Conservation (phyloP, 35 echinoderm and acorn worm genomes). For the Ptychodera flava region DNA sequence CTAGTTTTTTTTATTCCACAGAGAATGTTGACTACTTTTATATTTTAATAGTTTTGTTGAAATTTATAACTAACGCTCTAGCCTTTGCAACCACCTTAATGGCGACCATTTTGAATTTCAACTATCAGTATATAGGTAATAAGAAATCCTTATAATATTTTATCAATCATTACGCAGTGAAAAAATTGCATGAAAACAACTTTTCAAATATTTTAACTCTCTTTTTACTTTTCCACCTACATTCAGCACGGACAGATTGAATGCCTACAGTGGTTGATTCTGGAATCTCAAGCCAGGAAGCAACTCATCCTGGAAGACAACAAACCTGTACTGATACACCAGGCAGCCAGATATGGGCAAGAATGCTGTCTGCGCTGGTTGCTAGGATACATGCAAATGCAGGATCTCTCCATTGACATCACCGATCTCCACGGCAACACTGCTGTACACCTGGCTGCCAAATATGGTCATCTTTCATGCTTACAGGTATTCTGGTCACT, state of each 20-base stretch:
- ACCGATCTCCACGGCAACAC: slow-evolving; percentile 63
- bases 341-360: slow-evolving; percentile 49
- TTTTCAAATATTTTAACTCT: no score
- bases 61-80: no score
- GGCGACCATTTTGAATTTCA: no score
- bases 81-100: no score
- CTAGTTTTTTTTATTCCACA: no score
- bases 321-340: slow-evolving; percentile 50
- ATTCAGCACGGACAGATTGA: slow-evolving; percentile 46
- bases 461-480: slow-evolving; percentile 64
- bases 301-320: slow-evolving; percentile 45
- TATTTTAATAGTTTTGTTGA: no score
- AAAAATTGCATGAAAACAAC: no score
- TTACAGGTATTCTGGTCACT: slow-evolving; percentile 72
- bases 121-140: no score
- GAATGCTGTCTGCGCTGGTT: slow-evolving; percentile 67
- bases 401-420: slow-evolving; percentile 33
- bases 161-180: no score
- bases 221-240: not conserved
- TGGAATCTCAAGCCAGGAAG: slow-evolving; percentile 26
- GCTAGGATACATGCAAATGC: slow-evolving; percentile 54
- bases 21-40: no score
- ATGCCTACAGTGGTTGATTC: slow-evolving; percentile 49
- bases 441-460: slow-evolving; percentile 56
- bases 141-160: no score